Evolutionary conservation across 1,140 invertebrate species (phyloP).

Genomic region (Macrobrachium rosenbergii): DNA sequence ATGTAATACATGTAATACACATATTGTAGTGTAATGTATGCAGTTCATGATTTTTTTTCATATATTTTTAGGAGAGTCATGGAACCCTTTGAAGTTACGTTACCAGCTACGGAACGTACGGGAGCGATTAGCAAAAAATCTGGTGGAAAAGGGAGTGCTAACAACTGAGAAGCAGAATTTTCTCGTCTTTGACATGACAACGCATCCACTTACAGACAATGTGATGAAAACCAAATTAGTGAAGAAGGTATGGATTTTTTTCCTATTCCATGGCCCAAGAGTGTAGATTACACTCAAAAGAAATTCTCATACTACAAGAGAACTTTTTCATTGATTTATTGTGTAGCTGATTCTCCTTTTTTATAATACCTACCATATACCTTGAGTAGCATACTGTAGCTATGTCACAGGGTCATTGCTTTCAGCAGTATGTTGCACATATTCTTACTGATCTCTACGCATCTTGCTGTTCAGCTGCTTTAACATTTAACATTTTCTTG

Average conservation of each 20-base stretch:
- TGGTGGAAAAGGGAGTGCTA: slow-evolving; percentile 99
- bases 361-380: too few relatives aligned
- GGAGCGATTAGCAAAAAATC: slow-evolving; percentile 98
- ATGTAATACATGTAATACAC: too few relatives aligned
- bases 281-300: too few relatives aligned
- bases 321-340: too few relatives aligned
- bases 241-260: slow-evolving; percentile 82
- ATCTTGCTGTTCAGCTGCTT: too few relatives aligned
- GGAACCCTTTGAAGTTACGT: slow-evolving; percentile 98
- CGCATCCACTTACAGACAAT: slow-evolving; percentile 97
- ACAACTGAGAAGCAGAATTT: slow-evolving; percentile 99
- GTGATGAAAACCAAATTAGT: slow-evolving; percentile 96
- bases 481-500: too few relatives aligned
- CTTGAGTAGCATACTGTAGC: too few relatives aligned
- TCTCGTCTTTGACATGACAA: slow-evolving; percentile 99
- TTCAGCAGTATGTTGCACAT: too few relatives aligned
- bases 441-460: too few relatives aligned
- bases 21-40: background rate
- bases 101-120: slow-evolving; percentile 99
- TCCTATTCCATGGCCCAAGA: background rate
- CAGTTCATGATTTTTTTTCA: slow-evolving; percentile 14
- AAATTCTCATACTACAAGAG: too few relatives aligned
- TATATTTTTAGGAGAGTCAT: slow-evolving; percentile 89
- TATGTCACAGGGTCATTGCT: too few relatives aligned
- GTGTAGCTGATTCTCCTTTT: too few relatives aligned